These are phyloP conservation scores for Ciconia stormi DNA, from an alignment of 2,113 vertebrate genomes.

Conservation along the genomic window DNA sequence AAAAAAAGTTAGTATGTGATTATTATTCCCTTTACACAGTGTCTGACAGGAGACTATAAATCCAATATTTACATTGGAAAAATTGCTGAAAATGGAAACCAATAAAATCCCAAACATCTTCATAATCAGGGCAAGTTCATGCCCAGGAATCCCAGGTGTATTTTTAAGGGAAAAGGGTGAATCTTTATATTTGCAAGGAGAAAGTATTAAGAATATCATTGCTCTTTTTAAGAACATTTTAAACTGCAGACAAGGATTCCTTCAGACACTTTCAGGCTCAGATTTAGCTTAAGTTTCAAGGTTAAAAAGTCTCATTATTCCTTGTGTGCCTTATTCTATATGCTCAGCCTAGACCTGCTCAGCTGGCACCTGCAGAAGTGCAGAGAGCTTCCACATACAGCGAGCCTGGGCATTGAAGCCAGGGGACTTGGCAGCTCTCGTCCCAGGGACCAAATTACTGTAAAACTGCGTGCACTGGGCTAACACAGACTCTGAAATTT, in stretches of 20 bases:
- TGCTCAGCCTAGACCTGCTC: not conserved
- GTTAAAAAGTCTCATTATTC: not conserved
- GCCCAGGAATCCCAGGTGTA: not conserved
- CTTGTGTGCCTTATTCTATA: not conserved
- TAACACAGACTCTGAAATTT: not conserved
- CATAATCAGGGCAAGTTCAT: not conserved
- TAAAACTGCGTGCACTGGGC: rapidly evolving
- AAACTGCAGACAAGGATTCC: not conserved
- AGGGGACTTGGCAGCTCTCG: not conserved
- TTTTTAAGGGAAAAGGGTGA: not conserved
- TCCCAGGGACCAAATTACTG: not conserved
- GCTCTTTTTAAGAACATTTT: not conserved
- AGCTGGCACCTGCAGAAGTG: not conserved
- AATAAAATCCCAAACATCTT: not conserved
- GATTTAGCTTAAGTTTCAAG: not conserved
- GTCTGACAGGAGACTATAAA: not conserved
- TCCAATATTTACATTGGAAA: not conserved
- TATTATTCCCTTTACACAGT: not conserved
- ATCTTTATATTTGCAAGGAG: not conserved
- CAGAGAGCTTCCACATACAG: not conserved
- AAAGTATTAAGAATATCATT: not conserved
- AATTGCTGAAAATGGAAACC: not conserved
- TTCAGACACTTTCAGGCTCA: not conserved
- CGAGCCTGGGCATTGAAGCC: not conserved
- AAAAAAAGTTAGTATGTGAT: not conserved